Base-by-base conservation (phyloP, 2,888 invertebrate species). In the Acronicta psi region DNA sequence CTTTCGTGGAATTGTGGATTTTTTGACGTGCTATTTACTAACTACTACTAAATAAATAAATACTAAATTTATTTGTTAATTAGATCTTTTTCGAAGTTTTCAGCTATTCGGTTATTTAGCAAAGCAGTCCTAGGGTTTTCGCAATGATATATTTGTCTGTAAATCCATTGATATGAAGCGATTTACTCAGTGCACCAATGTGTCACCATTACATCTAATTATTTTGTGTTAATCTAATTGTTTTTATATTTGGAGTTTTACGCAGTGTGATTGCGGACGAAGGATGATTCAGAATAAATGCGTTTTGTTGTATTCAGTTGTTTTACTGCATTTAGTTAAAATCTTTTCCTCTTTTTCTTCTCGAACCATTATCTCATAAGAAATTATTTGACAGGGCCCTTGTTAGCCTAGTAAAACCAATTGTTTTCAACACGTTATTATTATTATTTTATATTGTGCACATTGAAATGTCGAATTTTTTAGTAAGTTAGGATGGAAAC, bases 231-330 rank as follows among this genome's bases (percentile, higher is more conserved):
- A 51, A 53, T 62, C 49, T 57, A 52, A 42, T 59, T 73, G 55
- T 73, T 75, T n/a, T 75, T 75, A 50, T 75, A 73, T 70, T 66
- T 56, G 50, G 67, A 65, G 51, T 71, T 73, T 74, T 77, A 71
- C 59, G 58, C 76, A 51, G 59, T 60, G 63, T 71, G 61, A 70
- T 70, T 73, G 66, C 60, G 65, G 55, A 59, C 51, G 64, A 59
- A 50, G 45, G 59, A 65, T 69, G 65, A 68, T 75, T 68, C 70
- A 55, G 71, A 80, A 76, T 80, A 80, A 80, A 80, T 71, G 64
- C 67, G 69, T 75, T 76, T 73, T 80, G 77, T 74, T 74, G 67
- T 69, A 74, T 51, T 47, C 20, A 29, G 44, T 58, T 58, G 62
- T 66, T 56, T 67, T 60, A 54, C 16, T 68, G 13, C 3, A 25